Percentiles rank a stretch among this genome's conserved stretches.
phyloP scores from a whole-genome alignment of 2,797 vertebrate genomes.

The Myotis planiceps region DNA sequence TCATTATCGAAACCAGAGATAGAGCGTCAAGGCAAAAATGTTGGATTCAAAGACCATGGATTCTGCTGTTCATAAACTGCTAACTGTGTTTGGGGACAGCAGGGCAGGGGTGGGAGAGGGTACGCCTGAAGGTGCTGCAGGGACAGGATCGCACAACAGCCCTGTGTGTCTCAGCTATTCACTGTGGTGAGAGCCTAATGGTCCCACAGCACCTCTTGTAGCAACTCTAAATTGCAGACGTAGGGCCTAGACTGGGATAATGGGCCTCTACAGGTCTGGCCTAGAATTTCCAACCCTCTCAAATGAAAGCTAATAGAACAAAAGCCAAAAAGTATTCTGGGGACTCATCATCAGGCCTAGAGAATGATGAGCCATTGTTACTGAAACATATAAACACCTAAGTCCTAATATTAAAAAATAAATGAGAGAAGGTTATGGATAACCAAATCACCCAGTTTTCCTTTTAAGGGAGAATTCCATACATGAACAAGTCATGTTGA shows the following conservation, averaged over 20 bases:
- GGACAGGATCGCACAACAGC: rapidly evolving
- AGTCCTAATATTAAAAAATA: conserved; percentile 19
- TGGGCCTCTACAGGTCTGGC: neutral
- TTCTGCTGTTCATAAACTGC: neutral
- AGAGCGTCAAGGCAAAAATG: neutral
- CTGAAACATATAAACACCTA: neutral
- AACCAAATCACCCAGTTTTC: neutral
- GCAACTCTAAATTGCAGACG: neutral
- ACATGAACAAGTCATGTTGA: neutral
- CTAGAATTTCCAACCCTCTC: neutral
- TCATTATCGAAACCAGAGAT: neutral
- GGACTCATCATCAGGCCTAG: neutral
- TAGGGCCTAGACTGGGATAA: neutral
- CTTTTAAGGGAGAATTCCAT: conserved; percentile 1
- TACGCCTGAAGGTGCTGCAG: neutral
- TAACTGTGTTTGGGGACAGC: neutral
- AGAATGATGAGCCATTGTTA: neutral
- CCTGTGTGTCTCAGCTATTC: neutral
- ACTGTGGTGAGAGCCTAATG: neutral
- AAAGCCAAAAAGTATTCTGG: neutral
- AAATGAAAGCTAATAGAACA: conserved; percentile 8
- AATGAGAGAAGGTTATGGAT: neutral
- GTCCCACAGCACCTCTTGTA: neutral
- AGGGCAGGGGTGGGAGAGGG: neutral
- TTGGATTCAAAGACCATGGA: neutral